These are phyloP conservation scores for Hydrozoanthus tunicans DNA, from an alignment of 64 coral and sea anemone species.

Conservation along the genomic window DNA sequence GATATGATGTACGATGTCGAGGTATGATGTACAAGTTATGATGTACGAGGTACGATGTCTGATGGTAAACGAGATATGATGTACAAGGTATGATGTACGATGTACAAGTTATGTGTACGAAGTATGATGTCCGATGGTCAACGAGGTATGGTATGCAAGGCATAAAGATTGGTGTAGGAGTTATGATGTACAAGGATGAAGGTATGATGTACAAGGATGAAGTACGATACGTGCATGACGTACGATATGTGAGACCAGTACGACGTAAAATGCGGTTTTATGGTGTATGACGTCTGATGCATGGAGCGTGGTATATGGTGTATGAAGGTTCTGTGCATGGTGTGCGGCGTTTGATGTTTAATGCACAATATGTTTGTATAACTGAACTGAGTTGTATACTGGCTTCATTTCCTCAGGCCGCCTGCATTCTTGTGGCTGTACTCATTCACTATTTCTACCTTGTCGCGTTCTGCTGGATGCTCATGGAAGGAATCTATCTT, in stretches of 20 bases:
- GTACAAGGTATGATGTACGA: not conserved
- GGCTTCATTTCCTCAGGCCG: conserved; percentile 19
- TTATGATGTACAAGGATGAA: not conserved
- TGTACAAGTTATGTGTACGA: not conserved
- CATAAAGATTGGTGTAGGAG: not conserved
- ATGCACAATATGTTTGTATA: not conserved
- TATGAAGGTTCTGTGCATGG: not conserved
- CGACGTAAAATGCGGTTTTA: too few species aligned
- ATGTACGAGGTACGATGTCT: not conserved
- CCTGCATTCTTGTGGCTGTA: conserved; percentile 69
- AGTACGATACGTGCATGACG: not conserved
- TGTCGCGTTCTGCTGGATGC: conserved; percentile 84
- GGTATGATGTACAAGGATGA: not conserved
- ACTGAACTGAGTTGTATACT: not conserved
- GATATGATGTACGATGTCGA: not conserved
- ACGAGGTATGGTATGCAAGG: not conserved
- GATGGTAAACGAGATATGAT: not conserved
- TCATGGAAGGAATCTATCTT: conserved; percentile 81
- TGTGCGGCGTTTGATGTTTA: not conserved
- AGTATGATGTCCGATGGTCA: not conserved
- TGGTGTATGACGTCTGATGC: too few species aligned
- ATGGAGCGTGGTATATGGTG: not conserved
- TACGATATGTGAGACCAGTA: not conserved
- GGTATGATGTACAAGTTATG: not conserved
- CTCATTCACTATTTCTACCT: conserved; percentile 81